These are phyloP conservation scores for Herminia tarsipennalis DNA, from an alignment of 2,888 invertebrate genomes.

Conservation along the genomic window DNA sequence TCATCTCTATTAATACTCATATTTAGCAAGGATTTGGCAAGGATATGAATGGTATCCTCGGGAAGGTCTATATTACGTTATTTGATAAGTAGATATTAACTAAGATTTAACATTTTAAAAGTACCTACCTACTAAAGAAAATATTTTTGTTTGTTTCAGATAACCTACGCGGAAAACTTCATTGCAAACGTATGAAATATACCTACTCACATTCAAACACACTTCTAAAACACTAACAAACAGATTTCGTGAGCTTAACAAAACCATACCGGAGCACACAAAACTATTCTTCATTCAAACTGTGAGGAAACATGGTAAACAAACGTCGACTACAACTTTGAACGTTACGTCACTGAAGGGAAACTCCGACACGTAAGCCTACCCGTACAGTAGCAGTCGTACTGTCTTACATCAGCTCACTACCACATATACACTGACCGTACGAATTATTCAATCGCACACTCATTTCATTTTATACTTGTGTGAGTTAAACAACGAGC, in stretches of 20 bases:
- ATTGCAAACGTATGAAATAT: conserved; percentile 54
- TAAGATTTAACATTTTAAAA: background rate
- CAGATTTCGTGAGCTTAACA: conserved; percentile 66
- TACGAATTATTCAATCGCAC: conserved; percentile 43
- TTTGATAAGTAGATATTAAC: too few species aligned
- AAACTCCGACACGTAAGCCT: conserved; percentile 51
- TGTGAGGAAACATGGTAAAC: conserved; percentile 65
- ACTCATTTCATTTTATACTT: conserved; percentile 42
- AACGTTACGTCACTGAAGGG: conserved; percentile 64
- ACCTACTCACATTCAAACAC: conserved; percentile 48
- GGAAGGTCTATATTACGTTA: too few species aligned
- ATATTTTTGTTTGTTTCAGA: conserved; percentile 59
- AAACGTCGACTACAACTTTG: conserved; percentile 62
- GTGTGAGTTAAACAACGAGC: conserved; percentile 55
- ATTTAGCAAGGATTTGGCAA: too few species aligned
- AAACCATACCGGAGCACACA: conserved; percentile 57
- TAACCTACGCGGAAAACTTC: conserved; percentile 49
- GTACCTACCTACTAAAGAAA: background rate
- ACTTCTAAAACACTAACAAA: conserved; percentile 54
- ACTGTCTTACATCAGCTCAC: conserved; percentile 41
- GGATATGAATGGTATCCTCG: too few species aligned
- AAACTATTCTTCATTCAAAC: conserved; percentile 73
- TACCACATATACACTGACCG: conserved; percentile 33
- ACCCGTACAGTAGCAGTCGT: conserved; percentile 45
- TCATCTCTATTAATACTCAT: too few species aligned